These are phyloP conservation scores for Brachyrhaphis roseni DNA, from an alignment of 2,797 vertebrate species.

Conservation along the genomic window DNA sequence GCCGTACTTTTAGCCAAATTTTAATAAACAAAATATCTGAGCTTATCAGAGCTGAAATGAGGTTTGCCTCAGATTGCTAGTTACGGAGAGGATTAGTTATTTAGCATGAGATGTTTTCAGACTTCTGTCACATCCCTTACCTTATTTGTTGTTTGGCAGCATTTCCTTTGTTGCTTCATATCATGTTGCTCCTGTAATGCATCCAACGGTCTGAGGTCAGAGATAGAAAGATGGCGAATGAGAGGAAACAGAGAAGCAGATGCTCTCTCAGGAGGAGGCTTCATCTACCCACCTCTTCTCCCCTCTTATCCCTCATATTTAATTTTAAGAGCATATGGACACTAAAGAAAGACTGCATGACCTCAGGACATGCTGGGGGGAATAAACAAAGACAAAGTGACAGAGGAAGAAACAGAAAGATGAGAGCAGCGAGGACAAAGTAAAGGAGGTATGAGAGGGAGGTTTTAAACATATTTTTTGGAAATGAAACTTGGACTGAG, in stretches of 20 bases:
- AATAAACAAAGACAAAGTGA: conserved; percentile 50
- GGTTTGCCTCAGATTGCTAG: conserved; percentile 39
- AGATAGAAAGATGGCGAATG: conserved; percentile 40
- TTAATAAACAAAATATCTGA: conserved; percentile 28
- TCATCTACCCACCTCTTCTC: conserved; percentile 68
- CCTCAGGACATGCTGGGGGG: conserved; percentile 46
- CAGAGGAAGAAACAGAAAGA: conserved; percentile 8
- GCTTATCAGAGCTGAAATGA: conserved; percentile 24
- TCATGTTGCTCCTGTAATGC: conserved; percentile 66
- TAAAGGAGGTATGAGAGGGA: conserved; percentile 36
- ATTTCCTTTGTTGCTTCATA: conserved; percentile 62
- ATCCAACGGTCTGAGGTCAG: conserved; percentile 74
- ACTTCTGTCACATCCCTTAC: conserved; percentile 53
- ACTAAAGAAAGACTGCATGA: conserved; percentile 71
- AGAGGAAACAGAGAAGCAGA: conserved; percentile 71
- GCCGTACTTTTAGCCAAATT: conserved; percentile 26
- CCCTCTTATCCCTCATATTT: conserved; percentile 43
- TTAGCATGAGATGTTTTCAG: conserved; percentile 49
- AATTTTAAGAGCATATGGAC: conserved; percentile 76
- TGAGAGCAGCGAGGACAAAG: conserved; percentile 12
- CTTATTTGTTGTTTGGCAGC: conserved; percentile 63
- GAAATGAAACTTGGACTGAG: conserved; percentile 57
- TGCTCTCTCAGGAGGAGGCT: conserved; percentile 81
- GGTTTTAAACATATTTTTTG: conserved; percentile 49
- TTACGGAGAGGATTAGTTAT: conserved; percentile 13